phyloP scores from a whole-genome alignment of 2,113 vertebrate genomes.

The Lophochroa leadbeateri region DNA sequence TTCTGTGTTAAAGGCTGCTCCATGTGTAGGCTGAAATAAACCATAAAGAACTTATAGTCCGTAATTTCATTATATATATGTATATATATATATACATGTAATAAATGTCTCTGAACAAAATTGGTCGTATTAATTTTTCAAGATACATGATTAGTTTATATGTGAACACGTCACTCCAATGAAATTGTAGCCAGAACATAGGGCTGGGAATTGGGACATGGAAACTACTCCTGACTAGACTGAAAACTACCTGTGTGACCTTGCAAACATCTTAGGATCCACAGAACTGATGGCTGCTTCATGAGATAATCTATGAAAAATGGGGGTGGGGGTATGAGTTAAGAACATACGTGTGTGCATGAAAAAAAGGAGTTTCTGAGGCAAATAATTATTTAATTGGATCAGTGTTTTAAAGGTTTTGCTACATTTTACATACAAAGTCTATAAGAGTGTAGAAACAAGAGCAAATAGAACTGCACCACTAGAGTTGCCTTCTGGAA shows the following conservation, averaged over 20 bases:
- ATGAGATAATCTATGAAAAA: conserved; percentile 30
- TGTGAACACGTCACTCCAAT: not conserved
- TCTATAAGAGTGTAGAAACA: not conserved
- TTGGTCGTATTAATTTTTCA: not conserved
- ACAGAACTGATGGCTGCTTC: conserved; percentile 22
- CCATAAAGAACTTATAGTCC: not conserved
- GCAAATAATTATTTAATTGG: not conserved
- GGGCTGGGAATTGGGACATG: conserved; percentile 29
- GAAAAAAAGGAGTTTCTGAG: not conserved
- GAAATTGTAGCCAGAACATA: not conserved
- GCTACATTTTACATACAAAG: not conserved
- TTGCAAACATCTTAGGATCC: conserved; percentile 25
- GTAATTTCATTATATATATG: not conserved
- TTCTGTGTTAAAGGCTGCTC: not conserved
- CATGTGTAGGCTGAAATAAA: not conserved
- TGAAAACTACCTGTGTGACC: conserved; percentile 49
- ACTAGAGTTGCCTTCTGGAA: not conserved
- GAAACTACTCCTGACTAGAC: not conserved
- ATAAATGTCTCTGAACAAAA: not conserved
- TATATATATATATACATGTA: not conserved
- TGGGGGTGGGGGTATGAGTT: not conserved
- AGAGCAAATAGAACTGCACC: not conserved
- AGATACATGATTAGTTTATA: not conserved
- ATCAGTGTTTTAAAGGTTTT: not conserved
- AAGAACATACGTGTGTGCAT: not conserved